Evolutionary conservation across 1,140 invertebrate genomes (phyloP).

Genomic region (Drosophila cardini): DNA sequence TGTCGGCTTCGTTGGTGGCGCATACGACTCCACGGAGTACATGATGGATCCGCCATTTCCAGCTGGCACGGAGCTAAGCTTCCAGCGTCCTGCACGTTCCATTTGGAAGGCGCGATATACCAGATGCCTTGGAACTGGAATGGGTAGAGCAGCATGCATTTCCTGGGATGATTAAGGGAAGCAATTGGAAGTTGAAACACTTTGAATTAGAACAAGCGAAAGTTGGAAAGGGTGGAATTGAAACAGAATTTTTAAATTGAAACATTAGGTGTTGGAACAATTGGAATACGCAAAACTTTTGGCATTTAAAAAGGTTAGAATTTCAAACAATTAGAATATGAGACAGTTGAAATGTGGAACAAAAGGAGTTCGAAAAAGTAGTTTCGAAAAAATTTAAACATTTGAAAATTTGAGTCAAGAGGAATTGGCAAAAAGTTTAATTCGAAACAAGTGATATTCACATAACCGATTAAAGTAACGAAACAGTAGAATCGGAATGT

Average conservation of each 20-base stretch:
- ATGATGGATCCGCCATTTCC: constrained; percentile 10
- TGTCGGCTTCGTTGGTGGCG: constrained; percentile 39
- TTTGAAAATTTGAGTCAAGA: too few species aligned
- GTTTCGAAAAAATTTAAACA: too few species aligned
- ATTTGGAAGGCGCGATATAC: constrained; percentile 65
- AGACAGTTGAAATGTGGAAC: too few species aligned
- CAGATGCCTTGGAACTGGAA: constrained; percentile 62
- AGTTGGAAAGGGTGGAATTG: neutral
- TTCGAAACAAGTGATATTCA: too few species aligned
- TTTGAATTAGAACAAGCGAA: neutral
- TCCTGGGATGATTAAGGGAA: constrained; percentile 12
- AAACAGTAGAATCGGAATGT: too few species aligned
- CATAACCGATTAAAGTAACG: too few species aligned
- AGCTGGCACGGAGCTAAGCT: constrained; percentile 33
- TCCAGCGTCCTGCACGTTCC: constrained; percentile 60
- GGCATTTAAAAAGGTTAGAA: neutral
- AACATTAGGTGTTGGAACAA: neutral
- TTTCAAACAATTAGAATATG: constrained; percentile 1
- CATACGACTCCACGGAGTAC: constrained; percentile 60
- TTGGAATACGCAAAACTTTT: neutral
- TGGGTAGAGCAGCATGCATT: constrained; percentile 60
- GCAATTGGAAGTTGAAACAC: neutral
- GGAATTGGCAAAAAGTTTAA: too few species aligned
- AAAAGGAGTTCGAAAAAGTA: too few species aligned
- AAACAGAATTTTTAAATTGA: too few species aligned